These are phyloP conservation scores for Achlya flavicornis DNA, from an alignment of 2,888 invertebrate species.

Conservation along the genomic window DNA sequence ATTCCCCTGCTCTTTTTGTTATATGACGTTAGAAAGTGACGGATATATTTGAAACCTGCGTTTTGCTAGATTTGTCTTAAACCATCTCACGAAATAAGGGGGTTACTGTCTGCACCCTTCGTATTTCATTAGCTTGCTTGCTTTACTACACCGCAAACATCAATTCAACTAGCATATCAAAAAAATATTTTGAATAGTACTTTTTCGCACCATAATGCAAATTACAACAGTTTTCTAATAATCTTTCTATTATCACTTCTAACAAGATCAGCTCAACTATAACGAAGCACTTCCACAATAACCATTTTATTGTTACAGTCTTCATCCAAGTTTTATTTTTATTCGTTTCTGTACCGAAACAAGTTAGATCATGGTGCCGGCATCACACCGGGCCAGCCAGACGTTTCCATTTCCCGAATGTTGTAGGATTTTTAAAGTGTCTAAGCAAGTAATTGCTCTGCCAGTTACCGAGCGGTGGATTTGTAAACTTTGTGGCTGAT, in stretches of 20 bases:
- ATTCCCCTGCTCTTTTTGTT: too few relatives aligned
- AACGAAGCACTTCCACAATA: neutral
- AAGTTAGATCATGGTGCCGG: conserved; percentile 5
- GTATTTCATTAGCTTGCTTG: too few relatives aligned
- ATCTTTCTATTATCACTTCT: neutral
- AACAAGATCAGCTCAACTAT: neutral
- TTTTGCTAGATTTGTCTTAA: too few relatives aligned
- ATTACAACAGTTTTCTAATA: neutral
- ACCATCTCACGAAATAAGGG: too few relatives aligned
- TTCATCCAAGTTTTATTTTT: neutral
- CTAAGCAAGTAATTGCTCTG: conserved; percentile 80
- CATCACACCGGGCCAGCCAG: conserved; percentile 27
- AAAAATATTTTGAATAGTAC: too few relatives aligned
- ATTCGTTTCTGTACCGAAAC: conserved; percentile 3
- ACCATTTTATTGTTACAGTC: neutral
- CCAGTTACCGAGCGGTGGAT: conserved; percentile 68
- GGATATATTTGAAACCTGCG: too few relatives aligned
- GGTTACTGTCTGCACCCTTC: too few relatives aligned
- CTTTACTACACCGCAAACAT: too few relatives aligned
- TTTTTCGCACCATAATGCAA: too few relatives aligned
- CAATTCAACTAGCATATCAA: too few relatives aligned
- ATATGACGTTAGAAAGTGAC: too few relatives aligned
- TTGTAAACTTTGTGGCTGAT: conserved; percentile 54
- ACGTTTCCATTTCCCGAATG: conserved; percentile 74
- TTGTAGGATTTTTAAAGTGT: conserved; percentile 75